These are phyloP conservation scores for Ditula angustiorana DNA, from an alignment of 2,888 invertebrate species.

Conservation along the genomic window DNA sequence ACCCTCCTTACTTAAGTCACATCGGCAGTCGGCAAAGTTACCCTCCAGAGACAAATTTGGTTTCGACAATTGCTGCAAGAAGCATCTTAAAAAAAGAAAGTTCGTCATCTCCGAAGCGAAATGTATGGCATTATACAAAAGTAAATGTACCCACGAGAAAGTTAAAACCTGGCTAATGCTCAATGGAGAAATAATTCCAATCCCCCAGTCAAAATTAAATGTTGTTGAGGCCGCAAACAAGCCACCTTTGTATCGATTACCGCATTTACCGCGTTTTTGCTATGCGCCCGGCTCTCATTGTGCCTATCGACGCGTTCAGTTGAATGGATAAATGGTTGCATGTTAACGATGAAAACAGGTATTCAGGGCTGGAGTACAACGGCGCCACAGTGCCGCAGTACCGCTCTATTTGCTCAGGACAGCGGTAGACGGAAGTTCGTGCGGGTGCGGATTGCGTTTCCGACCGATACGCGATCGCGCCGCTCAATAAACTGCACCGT, in stretches of 20 bases:
- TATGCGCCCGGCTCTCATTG: slow-evolving; percentile 25
- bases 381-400: slow-evolving; percentile 46
- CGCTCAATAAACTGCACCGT: slow-evolving; percentile 41
- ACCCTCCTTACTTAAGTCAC: background rate
- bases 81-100: background rate
- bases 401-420: slow-evolving; percentile 75
- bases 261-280: slow-evolving; percentile 44
- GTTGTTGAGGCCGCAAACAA: background rate
- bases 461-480: slow-evolving; percentile 46
- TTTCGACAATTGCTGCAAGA: background rate
- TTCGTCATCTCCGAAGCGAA: background rate
- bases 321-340: slow-evolving; percentile 71
- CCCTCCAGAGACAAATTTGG: background rate
- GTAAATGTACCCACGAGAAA: background rate
- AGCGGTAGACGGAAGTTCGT: slow-evolving; percentile 72
- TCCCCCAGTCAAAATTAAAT: background rate
- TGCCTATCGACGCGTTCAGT: slow-evolving; percentile 55
- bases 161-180: background rate
- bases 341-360: slow-evolving; percentile 61
- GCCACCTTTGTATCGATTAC: slow-evolving; percentile 32
- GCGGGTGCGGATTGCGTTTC: slow-evolving; percentile 71
- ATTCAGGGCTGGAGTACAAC: slow-evolving; percentile 48
- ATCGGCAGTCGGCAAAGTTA: background rate
- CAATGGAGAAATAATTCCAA: slow-evolving; percentile 5
- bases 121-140: background rate